Evolutionary conservation across 1,140 invertebrate genomes (phyloP).

Genomic region (Tetraneura akinire): DNA sequence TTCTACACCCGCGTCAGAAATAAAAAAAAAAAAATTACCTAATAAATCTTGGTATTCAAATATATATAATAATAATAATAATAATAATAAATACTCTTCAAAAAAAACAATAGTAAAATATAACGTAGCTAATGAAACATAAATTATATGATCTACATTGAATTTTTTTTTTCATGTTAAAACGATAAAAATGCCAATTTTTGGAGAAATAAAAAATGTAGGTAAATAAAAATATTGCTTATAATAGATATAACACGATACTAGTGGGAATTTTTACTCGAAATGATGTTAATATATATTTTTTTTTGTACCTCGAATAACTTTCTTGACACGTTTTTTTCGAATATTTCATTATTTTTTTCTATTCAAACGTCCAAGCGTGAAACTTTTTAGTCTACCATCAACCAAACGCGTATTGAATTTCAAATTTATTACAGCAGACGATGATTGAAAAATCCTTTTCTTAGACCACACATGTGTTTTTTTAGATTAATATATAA

Average conservation of each 20-base stretch:
- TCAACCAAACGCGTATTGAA: slow-evolving; percentile 18
- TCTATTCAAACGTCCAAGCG: neutral
- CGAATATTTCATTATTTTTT: neutral
- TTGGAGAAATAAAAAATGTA: no score
- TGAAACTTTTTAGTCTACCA: slow-evolving; percentile 26
- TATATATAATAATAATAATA: neutral
- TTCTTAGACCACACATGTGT: neutral
- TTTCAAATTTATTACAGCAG: slow-evolving; percentile 12
- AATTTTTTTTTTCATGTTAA: no score
- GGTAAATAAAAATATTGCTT: no score
- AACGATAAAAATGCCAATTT: no score
- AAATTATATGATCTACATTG: no score
- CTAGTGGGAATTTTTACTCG: neutral
- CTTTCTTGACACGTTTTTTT: slow-evolving; percentile 7
- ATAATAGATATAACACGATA: neutral
- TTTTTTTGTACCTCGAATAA: neutral
- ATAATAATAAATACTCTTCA: no score
- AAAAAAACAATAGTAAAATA: no score
- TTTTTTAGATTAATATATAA: slow-evolving; percentile 16
- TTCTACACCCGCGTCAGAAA: no score
- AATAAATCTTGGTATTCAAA: neutral
- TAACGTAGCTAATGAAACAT: no score
- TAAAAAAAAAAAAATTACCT: no score
- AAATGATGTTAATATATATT: slow-evolving; percentile 4
- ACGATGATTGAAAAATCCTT: slow-evolving; percentile 1